These are phyloP conservation scores for Acronicta psi DNA, from an alignment of 2,888 invertebrate species.

Conservation along the genomic window DNA sequence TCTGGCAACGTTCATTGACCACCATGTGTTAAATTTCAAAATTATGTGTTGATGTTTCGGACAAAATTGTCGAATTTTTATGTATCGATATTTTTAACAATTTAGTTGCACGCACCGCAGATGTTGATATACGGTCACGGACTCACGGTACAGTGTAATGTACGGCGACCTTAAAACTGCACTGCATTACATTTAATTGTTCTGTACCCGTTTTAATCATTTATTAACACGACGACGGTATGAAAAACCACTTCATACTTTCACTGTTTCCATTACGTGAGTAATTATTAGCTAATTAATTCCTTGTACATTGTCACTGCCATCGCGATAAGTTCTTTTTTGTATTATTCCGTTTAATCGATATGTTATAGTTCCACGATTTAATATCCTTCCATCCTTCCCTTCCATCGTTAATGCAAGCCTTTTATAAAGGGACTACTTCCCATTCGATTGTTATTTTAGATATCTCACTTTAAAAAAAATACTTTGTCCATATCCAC, in stretches of 20 bases:
- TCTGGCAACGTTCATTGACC: no score
- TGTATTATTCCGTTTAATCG: conserved; percentile 11
- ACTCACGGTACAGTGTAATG: neutral
- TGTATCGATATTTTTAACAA: no score
- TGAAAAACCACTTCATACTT: conserved; percentile 50
- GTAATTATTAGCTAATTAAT: conserved; percentile 35
- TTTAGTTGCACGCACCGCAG: no score
- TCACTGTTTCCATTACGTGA: conserved; percentile 40
- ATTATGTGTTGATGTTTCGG: no score
- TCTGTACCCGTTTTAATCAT: conserved; percentile 11
- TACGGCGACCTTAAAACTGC: neutral
- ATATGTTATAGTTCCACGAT: conserved; percentile 1
- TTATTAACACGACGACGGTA: conserved; percentile 20
- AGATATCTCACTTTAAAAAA: no score
- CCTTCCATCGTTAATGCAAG: no score
- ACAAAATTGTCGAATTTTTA: no score
- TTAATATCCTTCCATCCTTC: no score
- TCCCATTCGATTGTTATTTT: no score
- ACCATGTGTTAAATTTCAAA: no score
- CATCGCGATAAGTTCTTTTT: conserved; percentile 11
- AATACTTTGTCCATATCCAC: no score
- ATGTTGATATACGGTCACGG: neutral
- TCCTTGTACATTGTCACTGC: conserved; percentile 35
- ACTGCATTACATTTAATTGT: conserved; percentile 10
- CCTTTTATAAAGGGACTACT: no score